Percentiles rank a stretch among this genome's conserved stretches.
Evolutionary conservation across 1,140 invertebrate species (phyloP).

Genomic region (Rhagoletis zephyria): DNA sequence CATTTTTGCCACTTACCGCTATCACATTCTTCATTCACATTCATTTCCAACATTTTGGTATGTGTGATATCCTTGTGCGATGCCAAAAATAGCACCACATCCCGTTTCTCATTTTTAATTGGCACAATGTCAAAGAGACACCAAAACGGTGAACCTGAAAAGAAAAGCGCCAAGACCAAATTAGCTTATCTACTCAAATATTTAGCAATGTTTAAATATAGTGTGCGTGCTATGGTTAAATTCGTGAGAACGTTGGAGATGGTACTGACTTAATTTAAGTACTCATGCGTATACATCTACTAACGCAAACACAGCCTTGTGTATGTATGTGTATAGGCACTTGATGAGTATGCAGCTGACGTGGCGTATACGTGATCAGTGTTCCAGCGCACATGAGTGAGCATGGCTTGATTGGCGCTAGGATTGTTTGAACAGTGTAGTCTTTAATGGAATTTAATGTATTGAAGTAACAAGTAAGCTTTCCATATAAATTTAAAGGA

Average conservation of each 20-base stretch:
- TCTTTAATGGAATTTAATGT: no score
- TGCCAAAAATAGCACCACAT: conserved; percentile 95
- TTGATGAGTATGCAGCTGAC: neutral
- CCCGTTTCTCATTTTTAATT: conserved; percentile 97
- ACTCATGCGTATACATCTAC: no score
- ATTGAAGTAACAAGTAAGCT: no score
- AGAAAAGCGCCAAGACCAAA: conserved; percentile 50
- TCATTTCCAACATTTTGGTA: conserved; percentile 87
- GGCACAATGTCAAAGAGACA: conserved; percentile 97
- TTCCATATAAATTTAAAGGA: no score
- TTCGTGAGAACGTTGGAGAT: no score
- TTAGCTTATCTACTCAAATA: neutral
- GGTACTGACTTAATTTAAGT: no score
- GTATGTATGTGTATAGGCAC: neutral
- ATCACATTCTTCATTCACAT: conserved; percentile 85
- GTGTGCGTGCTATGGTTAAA: neutral
- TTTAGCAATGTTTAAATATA: neutral
- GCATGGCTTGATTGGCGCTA: no score
- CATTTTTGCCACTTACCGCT: conserved; percentile 79
- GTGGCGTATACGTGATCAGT: neutral
- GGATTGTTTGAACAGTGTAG: no score
- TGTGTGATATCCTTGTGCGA: conserved; percentile 97
- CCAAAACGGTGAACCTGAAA: conserved; percentile 91
- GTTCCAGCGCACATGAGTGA: neutral
- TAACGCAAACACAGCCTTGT: no score